These are phyloP conservation scores for Lutra lutra DNA, from an alignment of 2,797 vertebrate species.

Conservation along the genomic window DNA sequence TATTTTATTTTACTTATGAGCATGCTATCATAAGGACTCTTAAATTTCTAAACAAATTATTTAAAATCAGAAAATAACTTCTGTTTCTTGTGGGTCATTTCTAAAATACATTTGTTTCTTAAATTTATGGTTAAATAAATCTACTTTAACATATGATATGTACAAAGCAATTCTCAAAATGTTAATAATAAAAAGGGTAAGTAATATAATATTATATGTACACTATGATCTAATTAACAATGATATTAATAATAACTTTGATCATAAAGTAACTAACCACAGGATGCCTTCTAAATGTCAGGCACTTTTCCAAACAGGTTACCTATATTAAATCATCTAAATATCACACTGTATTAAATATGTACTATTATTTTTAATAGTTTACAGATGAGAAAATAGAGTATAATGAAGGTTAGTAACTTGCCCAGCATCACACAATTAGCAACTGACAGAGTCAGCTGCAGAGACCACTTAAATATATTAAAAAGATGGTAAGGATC, in stretches of 20 bases:
- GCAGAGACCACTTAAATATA: background rate
- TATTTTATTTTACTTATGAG: background rate
- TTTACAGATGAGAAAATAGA: background rate
- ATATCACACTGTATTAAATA: background rate
- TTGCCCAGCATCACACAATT: background rate
- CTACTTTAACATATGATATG: background rate
- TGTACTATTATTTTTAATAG: background rate
- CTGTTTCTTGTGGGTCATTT: background rate
- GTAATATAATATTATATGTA: background rate
- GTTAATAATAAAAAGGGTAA: background rate
- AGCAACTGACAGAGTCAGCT: background rate
- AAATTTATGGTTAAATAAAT: background rate
- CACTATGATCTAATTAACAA: background rate
- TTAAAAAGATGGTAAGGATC: background rate
- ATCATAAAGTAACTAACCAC: background rate
- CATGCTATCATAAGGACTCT: background rate
- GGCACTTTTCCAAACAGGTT: background rate
- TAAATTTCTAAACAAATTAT: background rate
- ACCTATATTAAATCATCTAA: background rate
- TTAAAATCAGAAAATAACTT: background rate
- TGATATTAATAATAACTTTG: background rate
- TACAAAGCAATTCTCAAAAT: background rate
- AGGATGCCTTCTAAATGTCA: background rate
- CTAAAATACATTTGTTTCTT: background rate
- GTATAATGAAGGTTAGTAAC: background rate